Evolutionary conservation across 2,113 vertebrate species (phyloP).

Genomic region (Ptilorrhoa leucosticta): DNA sequence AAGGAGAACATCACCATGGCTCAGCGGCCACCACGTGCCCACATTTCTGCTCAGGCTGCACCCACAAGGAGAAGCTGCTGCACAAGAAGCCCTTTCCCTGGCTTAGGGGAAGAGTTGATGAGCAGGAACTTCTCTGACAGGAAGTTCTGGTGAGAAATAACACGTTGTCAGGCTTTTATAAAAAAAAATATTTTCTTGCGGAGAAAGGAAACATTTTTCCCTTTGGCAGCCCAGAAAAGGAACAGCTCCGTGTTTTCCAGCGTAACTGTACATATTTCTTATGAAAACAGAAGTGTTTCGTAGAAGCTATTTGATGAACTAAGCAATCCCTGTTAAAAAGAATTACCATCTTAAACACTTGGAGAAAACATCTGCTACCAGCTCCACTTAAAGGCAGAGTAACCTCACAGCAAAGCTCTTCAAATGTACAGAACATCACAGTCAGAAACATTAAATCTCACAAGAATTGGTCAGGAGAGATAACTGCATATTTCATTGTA

Average conservation of each 20-base stretch:
- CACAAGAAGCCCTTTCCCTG: neutral
- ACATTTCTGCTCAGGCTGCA: neutral
- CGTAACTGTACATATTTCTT: neutral
- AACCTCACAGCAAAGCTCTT: neutral
- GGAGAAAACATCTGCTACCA: neutral
- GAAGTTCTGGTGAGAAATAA: neutral
- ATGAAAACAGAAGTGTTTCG: neutral
- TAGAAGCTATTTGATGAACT: neutral
- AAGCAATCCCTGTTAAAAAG: neutral
- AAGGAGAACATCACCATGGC: neutral
- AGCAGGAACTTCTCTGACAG: neutral
- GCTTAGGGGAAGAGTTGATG: neutral
- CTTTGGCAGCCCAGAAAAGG: neutral
- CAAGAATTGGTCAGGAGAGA: neutral
- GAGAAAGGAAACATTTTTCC: constrained; percentile 8
- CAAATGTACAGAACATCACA: neutral
- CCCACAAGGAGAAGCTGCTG: neutral
- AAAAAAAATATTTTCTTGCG: neutral
- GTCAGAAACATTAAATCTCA: neutral
- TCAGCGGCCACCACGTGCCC: neutral
- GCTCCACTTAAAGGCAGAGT: neutral
- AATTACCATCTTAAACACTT: neutral
- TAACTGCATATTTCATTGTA: neutral
- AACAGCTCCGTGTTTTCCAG: neutral
- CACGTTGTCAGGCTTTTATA: neutral